Evolutionary conservation across 2,888 invertebrate genomes (phyloP), one percentile per base, ranked within the genome.

Genomic region (Quadroppia sp.): DNA sequence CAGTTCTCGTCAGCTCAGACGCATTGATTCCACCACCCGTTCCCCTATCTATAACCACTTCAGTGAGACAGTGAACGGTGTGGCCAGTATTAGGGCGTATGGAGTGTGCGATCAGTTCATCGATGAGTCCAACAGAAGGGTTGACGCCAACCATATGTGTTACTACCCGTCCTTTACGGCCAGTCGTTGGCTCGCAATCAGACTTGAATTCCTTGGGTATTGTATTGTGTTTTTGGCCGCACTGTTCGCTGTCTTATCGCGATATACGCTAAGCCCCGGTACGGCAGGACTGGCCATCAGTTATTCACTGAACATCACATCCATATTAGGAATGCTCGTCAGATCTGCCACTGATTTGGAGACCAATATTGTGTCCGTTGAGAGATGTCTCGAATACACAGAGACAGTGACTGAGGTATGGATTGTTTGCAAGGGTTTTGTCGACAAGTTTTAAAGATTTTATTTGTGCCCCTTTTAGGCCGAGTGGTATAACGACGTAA

Each of bases 21-120:
- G 98, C 64, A 84, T 98, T 75, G 94, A 95, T 82, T 95, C 95
- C 0, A 89, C 94, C 0, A 92, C 94, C 0, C 87, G 95, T 73
- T 98, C 97, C 32, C 98, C 97, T 0, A 93, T 98, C 80, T 97
- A 94, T 84, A 94, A 95, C 13, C 95, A n/a, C 13, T 96, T 98
- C 77, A 82, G 84, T 6, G 87, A 87, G 80, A 85, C 86, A 11
- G 81, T 86, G 32, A 81, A 80, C 17, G 86, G 86, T 32, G 82
- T 83, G 11, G 79, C 81, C 4, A 81, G 82, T 4, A 84, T 84
- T 50, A 74, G 81, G 59, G 81, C 81, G 2, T 81, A 78, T 74
- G 76, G 76, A n/a, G 77, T 77, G 28, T 75, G 77, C 56, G 70
- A 76, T n/a, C 53, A 76, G 20, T 84, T 87, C 78, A 82, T 85